These are phyloP conservation scores for Kryphioiulus occultus DNA, from an alignment of 2,888 invertebrate species.

Conservation along the genomic window DNA sequence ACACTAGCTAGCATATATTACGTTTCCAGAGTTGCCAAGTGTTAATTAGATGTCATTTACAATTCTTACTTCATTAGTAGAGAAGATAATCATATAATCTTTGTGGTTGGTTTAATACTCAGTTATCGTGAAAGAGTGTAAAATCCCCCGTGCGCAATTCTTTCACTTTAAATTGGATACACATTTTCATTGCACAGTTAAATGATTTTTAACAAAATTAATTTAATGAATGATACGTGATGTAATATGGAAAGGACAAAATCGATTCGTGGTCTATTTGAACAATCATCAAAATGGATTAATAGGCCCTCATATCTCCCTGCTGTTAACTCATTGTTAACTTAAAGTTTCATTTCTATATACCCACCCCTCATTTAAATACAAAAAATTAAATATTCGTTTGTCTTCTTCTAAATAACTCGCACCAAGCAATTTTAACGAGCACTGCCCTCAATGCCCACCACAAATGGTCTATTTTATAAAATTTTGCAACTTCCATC, in stretches of 20 bases:
- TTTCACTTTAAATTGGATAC: too few species aligned
- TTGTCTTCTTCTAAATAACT: conserved; percentile 2
- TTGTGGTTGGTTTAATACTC: too few species aligned
- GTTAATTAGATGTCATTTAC: too few species aligned
- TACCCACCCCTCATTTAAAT: not conserved
- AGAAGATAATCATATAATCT: too few species aligned
- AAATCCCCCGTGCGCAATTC: too few species aligned
- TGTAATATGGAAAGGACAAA: not conserved
- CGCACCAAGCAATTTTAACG: not conserved
- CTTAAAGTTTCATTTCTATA: not conserved
- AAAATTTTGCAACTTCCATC: conserved; percentile 46
- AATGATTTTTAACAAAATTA: too few species aligned
- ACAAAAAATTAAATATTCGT: not conserved
- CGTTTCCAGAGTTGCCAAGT: too few species aligned
- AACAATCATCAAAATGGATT: not conserved
- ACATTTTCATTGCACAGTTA: not conserved
- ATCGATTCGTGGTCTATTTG: not conserved
- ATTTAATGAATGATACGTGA: not conserved
- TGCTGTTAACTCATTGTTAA: not conserved
- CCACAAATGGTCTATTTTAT: conserved; percentile 46
- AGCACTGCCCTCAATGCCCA: conserved; percentile 41
- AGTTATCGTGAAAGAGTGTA: too few species aligned
- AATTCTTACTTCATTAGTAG: too few species aligned
- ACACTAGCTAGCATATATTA: too few species aligned
- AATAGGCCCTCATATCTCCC: not conserved